Base-by-base conservation (phyloP, 92 coral and sea anemone genomes). In the Micromussa lordhowensis region DNA sequence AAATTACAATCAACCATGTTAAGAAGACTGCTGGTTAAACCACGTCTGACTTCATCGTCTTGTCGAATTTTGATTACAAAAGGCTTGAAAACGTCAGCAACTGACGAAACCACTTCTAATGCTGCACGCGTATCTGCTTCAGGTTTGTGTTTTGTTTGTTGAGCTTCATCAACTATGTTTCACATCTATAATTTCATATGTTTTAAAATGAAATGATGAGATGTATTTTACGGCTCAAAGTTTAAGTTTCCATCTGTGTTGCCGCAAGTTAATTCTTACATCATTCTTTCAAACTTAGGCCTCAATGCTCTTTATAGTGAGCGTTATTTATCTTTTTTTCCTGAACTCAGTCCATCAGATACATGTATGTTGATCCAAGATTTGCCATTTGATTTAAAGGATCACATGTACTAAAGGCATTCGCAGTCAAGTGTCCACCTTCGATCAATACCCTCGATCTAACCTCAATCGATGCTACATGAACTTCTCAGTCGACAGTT, bases 61-160 rank as follows among this genome's bases (percentile, higher is more conserved):
- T 86, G 83, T 40, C 89, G 89, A 29, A 86, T 86, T 63, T 86
- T 86, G 82, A 22, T 78, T 6, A 19, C 89, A 48, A 86, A 48
- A 61, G 77, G 89, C 59, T 44, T 86, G 53, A 86, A 86, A 77
- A 78, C 89, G 26, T 28, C 89, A 30, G 21, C 51, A 19, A 63
- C 51, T 38, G 87, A 51, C 16, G 66, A 78, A 22, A 75, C 89
- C 1, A 48, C 66, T n/a, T n/a, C 83, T 11, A n/a, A 32, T 26
- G 83, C 54, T 36, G 22, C 89, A 61, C 26, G 12, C 1, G 30
- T 26, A 19, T 4, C 49, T 15, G 32, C 9, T 61, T 4, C 82
- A 78, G 82, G 89, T 86, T 10, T 17, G 85, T 58, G 85, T 58
- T 59, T 44, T 18, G 17, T 61, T 61, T 61, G 30, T 24, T 44